These are phyloP conservation scores for Peromyscus polionotus DNA, from an alignment of 2,113 vertebrate species.

Conservation along the genomic window DNA sequence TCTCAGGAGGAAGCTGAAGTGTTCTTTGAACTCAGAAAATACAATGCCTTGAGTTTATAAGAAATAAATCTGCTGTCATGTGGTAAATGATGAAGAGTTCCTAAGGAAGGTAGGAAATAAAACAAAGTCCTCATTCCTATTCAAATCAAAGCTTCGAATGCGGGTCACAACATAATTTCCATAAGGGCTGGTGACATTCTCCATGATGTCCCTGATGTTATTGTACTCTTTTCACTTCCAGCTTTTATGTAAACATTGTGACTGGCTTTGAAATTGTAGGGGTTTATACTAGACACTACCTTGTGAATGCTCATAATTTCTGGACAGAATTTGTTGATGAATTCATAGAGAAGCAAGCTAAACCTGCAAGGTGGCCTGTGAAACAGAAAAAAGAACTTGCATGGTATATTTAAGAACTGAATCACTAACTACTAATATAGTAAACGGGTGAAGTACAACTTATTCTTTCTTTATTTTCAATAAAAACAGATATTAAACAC, in stretches of 20 bases:
- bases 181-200: not conserved
- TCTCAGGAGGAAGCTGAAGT: not conserved
- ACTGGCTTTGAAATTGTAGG: not conserved
- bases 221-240: not conserved
- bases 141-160: not conserved
- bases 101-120: not conserved
- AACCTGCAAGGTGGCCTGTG: not conserved
- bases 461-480: not conserved
- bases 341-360: not conserved
- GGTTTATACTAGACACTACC: not conserved
- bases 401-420: not conserved
- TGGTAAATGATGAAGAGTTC: not conserved
- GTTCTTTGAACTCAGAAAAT: slow-evolving; percentile 32
- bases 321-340: not conserved
- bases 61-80: not conserved
- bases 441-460: not conserved
- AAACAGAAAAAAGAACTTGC: not conserved
- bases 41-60: not conserved
- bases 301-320: not conserved
- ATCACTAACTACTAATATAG: not conserved
- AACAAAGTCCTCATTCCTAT: not conserved
- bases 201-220: not conserved
- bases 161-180: slow-evolving; percentile 7
- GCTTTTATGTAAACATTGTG: not conserved
- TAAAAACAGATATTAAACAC: not conserved